A percentile compares a stretch with the other conserved stretches of the same genome.
Evolutionary conservation across 2,113 vertebrate species (phyloP).

Genomic region (Pogonocichla stellata): DNA sequence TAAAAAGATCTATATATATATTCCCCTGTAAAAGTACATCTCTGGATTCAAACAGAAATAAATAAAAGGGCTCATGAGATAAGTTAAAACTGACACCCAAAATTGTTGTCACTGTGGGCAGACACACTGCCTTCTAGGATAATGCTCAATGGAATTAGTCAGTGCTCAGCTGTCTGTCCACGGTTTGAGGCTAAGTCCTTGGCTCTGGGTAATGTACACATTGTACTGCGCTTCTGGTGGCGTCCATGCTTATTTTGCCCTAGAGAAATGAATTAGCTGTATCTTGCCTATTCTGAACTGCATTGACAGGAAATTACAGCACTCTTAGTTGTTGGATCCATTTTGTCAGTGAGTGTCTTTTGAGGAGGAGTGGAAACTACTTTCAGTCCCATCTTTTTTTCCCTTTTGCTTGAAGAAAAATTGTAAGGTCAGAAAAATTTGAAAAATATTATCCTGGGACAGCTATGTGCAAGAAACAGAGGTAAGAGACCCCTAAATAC

Average conservation of each 20-base stretch:
- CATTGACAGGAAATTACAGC: background rate
- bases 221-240: background rate
- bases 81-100: background rate
- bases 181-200: background rate
- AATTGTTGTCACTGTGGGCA: background rate
- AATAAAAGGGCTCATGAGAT: background rate
- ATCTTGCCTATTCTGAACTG: background rate
- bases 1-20: background rate
- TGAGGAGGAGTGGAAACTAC: background rate
- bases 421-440: background rate
- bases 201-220: background rate
- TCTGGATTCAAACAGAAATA: background rate
- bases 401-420: background rate
- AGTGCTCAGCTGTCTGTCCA: background rate
- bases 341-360: background rate
- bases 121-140: background rate
- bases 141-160: background rate
- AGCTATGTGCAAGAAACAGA: background rate
- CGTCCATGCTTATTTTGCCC: background rate
- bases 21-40: background rate
- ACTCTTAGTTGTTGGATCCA: background rate
- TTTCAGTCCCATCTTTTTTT: background rate
- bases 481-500: background rate
- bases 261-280: background rate
- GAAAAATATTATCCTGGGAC: background rate